Evolutionary conservation across 2,888 invertebrate genomes (phyloP).

Genomic region (Microctonus brassicae): DNA sequence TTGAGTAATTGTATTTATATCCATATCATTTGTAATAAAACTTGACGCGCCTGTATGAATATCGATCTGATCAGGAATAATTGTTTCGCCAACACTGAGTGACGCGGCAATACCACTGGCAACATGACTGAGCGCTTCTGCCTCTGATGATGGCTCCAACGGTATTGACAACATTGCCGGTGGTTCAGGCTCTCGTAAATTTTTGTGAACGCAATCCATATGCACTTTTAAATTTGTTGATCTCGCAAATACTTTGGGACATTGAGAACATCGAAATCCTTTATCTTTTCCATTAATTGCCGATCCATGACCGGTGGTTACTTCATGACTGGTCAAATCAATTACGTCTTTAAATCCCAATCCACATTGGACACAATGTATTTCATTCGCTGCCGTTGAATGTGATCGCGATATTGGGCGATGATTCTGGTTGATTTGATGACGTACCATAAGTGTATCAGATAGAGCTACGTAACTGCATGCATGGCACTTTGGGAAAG

Average conservation of each 20-base stretch:
- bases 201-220: conserved; percentile 59
- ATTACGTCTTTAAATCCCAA: conserved; percentile 55
- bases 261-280: conserved; percentile 78
- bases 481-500: conserved; percentile 83
- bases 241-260: conserved; percentile 80
- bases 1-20: conserved; percentile 50
- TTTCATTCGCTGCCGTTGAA: conserved; percentile 46
- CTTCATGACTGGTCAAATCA: conserved; percentile 61
- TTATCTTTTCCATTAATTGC: conserved; percentile 54
- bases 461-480: conserved; percentile 85
- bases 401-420: conserved; percentile 50
- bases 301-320: conserved; percentile 58
- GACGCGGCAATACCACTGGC: conserved; percentile 74
- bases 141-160: conserved; percentile 72
- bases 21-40: conserved; percentile 55
- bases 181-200: conserved; percentile 42
- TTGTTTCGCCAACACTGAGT: conserved; percentile 71
- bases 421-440: conserved; percentile 77
- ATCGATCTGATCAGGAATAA: conserved; percentile 74
- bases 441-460: conserved; percentile 78
- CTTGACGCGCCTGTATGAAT: conserved; percentile 49
- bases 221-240: conserved; percentile 76
- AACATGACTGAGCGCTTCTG: conserved; percentile 73
- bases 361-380: conserved; percentile 59
- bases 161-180: conserved; percentile 49